A percentile compares a stretch with the other conserved stretches of the same genome.
Evolutionary conservation across 2,113 vertebrate genomes (phyloP).

Genomic region (Tragelaphus scriptus): DNA sequence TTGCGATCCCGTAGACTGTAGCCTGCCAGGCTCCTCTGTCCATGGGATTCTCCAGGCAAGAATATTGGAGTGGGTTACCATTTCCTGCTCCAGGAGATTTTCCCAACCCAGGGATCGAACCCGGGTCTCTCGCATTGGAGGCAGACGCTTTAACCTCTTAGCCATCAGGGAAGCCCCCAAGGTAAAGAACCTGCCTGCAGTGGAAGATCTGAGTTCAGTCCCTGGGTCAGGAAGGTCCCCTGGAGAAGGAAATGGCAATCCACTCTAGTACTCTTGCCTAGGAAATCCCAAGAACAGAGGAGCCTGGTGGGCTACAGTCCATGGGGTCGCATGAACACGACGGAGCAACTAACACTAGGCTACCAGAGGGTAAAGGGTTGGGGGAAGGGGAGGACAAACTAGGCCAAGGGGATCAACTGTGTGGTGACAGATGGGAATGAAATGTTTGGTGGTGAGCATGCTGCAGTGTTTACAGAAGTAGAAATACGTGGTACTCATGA

Average conservation of each 20-base stretch:
- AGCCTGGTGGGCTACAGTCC: background rate
- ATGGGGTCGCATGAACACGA: background rate
- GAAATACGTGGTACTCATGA: background rate
- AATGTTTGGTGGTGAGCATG: background rate
- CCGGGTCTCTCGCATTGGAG: too few relatives aligned
- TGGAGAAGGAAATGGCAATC: background rate
- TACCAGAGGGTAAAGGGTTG: background rate
- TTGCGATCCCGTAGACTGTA: too few relatives aligned
- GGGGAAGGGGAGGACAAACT: too few relatives aligned
- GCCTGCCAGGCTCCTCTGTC: too few relatives aligned
- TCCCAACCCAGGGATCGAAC: too few relatives aligned
- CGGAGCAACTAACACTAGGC: background rate
- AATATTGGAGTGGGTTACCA: too few relatives aligned
- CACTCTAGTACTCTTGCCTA: background rate
- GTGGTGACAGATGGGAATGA: background rate
- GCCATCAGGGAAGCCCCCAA: too few relatives aligned
- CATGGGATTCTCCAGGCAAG: too few relatives aligned
- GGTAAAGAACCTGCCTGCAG: background rate
- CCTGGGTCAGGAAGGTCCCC: background rate
- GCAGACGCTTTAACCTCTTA: too few relatives aligned
- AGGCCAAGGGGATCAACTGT: background rate
- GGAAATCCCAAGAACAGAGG: background rate
- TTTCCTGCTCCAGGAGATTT: too few relatives aligned
- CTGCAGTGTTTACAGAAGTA: background rate
- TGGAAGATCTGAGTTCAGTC: background rate